Conservation (phyloP, 23 tunicate genomes). For the Styela clava region DNA sequence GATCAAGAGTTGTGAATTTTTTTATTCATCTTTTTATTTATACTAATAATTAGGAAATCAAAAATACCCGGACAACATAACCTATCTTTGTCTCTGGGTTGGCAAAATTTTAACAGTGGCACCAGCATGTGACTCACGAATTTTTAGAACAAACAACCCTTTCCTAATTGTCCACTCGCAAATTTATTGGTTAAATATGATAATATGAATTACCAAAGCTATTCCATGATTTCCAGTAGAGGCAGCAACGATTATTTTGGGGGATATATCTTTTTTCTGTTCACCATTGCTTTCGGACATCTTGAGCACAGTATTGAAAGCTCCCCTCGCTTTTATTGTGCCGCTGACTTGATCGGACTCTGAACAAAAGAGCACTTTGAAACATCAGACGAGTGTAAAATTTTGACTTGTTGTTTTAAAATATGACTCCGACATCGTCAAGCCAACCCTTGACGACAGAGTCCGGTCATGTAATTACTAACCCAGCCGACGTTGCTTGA, state of each 20-base stretch:
- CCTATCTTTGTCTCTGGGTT: too few species aligned
- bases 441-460: background rate
- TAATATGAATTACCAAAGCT: slow-evolving; percentile 24
- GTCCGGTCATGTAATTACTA: background rate
- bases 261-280: background rate
- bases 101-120: too few species aligned
- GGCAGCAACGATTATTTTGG: slow-evolving; percentile 46
- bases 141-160: too few species aligned
- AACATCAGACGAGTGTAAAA: background rate
- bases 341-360: slow-evolving; percentile 83
- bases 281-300: slow-evolving; percentile 4
- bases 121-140: too few species aligned
- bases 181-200: too few species aligned
- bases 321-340: slow-evolving; percentile 83
- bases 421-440: background rate
- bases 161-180: too few species aligned
- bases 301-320: slow-evolving; percentile 54
- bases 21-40: too few species aligned
- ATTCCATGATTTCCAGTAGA: slow-evolving; percentile 92
- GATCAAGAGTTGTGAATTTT: too few species aligned
- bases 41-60: too few species aligned
- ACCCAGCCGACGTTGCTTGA: background rate
- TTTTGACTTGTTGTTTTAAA: background rate
- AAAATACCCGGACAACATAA: too few species aligned
- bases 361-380: background rate